phyloP scores from a whole-genome alignment of 1,140 invertebrate species.

The Scaptomyza montana region DNA sequence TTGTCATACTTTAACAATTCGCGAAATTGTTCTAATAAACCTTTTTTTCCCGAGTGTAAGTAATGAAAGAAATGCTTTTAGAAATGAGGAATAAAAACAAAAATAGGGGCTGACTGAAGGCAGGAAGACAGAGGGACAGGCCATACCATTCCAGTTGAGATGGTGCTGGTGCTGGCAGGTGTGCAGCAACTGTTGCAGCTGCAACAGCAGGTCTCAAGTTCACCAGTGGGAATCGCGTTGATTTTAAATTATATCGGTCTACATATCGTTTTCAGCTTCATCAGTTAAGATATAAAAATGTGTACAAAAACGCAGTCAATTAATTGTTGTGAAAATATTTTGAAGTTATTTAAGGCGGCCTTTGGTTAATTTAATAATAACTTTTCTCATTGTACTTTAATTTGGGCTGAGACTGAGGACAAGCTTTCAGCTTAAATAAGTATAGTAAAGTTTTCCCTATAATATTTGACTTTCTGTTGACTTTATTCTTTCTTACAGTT shows the following conservation, averaged over 20 bases:
- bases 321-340: no score
- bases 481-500: constrained; percentile 60
- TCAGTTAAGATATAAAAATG: constrained; percentile 29
- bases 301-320: not conserved
- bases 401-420: no score
- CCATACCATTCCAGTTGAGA: constrained; percentile 17
- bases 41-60: no score
- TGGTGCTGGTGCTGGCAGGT: constrained; percentile 3
- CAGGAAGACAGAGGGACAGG: not conserved
- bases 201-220: constrained; percentile 44
- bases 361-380: not conserved
- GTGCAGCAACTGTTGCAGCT: constrained; percentile 1
- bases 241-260: constrained; percentile 60
- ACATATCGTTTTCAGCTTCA: constrained; percentile 36
- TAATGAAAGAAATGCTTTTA: no score
- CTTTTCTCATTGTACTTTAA: no score
- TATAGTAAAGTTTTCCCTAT: no score
- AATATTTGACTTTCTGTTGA: not conserved
- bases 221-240: constrained; percentile 54
- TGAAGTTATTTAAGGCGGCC: no score
- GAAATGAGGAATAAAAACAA: no score
- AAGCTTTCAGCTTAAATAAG: no score
- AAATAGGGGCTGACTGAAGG: no score
- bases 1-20: no score
- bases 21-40: not conserved